Conservation (phyloP, 2,888 invertebrate species). For the Chloromyia formosa region DNA sequence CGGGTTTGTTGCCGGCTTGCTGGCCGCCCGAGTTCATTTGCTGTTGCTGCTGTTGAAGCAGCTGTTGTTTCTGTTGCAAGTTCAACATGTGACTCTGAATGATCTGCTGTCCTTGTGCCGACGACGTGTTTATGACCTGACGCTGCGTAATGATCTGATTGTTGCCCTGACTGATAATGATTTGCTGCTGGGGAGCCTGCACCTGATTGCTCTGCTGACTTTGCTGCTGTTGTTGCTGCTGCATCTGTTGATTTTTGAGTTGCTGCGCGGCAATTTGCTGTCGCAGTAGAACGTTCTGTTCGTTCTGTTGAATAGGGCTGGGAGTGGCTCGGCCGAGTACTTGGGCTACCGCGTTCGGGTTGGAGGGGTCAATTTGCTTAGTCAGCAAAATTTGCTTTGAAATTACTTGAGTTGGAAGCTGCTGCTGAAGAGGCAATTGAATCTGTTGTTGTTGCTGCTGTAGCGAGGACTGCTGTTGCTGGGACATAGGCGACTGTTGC, state of each 20-base stretch:
- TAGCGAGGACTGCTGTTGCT: slow-evolving; percentile 35
- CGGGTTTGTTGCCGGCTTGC: slow-evolving; percentile 53
- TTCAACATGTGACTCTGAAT: slow-evolving; percentile 63
- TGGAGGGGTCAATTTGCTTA: slow-evolving; percentile 62
- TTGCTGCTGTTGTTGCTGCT: slow-evolving; percentile 55
- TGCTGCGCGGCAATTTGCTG: slow-evolving; percentile 61
- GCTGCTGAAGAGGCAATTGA: slow-evolving; percentile 51
- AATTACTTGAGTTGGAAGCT: slow-evolving; percentile 52
- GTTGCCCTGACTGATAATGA: slow-evolving; percentile 52
- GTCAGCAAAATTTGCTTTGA: slow-evolving; percentile 54
- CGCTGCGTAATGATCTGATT: slow-evolving; percentile 60
- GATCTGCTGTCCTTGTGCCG: slow-evolving; percentile 63
- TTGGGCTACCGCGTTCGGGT: slow-evolving; percentile 62
- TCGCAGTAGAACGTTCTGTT: slow-evolving; percentile 58
- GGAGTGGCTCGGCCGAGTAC: slow-evolving; percentile 56
- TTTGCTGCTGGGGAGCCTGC: slow-evolving; percentile 54
- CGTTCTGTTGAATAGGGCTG: slow-evolving; percentile 60
- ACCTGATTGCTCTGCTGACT: slow-evolving; percentile 51
- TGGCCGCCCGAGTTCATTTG: slow-evolving; percentile 54
- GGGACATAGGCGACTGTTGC: slow-evolving; percentile 38
- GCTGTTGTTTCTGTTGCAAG: slow-evolving; percentile 58
- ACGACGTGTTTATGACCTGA: slow-evolving; percentile 62
- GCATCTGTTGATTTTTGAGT: slow-evolving; percentile 51
- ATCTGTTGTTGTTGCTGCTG: slow-evolving; percentile 46
- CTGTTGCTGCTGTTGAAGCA: slow-evolving; percentile 47